phyloP scores from a whole-genome alignment of 2,113 vertebrate genomes.

The western clawed frog (Xenopus tropicalis) region DNA sequence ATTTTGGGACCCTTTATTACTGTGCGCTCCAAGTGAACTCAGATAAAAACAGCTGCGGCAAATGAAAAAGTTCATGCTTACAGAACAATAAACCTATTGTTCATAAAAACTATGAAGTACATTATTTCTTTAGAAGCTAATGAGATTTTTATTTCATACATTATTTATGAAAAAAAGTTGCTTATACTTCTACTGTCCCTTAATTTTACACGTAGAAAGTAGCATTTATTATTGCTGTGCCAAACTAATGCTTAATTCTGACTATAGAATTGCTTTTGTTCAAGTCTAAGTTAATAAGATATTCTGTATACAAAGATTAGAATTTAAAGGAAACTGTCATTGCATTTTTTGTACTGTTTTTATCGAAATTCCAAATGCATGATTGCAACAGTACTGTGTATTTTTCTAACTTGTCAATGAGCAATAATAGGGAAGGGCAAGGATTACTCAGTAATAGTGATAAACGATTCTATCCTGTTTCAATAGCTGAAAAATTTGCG shows the following conservation, averaged over 20 bases:
- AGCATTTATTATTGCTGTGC: slow-evolving; percentile 79
- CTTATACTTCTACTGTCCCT: slow-evolving; percentile 73
- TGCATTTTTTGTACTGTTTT: too few relatives aligned
- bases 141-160: slow-evolving; percentile 77
- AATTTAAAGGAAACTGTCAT: neutral
- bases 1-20: slow-evolving; percentile 9
- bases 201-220: slow-evolving; percentile 68
- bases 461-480: too few relatives aligned
- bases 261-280: slow-evolving; percentile 67
- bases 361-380: too few relatives aligned
- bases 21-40: slow-evolving; percentile 8
- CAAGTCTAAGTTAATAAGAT: neutral
- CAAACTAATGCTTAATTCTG: slow-evolving; percentile 73
- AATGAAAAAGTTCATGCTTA: slow-evolving; percentile 68
- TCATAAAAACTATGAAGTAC: slow-evolving; percentile 77
- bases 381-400: too few relatives aligned
- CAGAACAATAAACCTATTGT: slow-evolving; percentile 75
- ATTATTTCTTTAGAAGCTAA: slow-evolving; percentile 62
- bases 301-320: neutral
- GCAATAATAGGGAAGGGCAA: too few relatives aligned
- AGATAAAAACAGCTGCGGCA: slow-evolving; percentile 33
- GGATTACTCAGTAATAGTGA: too few relatives aligned
- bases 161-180: slow-evolving; percentile 69
- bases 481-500: too few relatives aligned
- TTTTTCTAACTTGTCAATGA: too few relatives aligned